Conservation (phyloP, 2,113 vertebrate genomes). For the Protobothrops flavoviridis region DNA sequence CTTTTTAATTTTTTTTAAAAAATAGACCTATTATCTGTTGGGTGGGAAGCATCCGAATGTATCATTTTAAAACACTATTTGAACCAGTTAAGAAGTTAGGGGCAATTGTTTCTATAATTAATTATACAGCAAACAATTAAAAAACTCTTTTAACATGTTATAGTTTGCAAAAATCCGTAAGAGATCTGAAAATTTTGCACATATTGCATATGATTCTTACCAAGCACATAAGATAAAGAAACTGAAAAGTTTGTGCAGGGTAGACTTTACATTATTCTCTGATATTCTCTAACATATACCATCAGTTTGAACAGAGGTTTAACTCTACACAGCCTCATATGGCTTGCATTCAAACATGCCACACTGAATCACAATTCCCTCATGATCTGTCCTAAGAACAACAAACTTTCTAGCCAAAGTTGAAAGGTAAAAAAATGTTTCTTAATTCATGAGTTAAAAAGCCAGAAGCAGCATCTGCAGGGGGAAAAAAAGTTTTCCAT, state of each 20-base stretch:
- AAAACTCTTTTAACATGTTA: neutral
- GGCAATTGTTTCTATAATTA: accelerated
- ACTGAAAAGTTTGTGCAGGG: constrained; percentile 52
- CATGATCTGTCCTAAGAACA: constrained; percentile 60
- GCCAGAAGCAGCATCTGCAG: constrained; percentile 32
- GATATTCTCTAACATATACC: constrained; percentile 50
- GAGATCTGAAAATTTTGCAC: constrained; percentile 8
- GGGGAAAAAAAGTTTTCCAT: constrained; percentile 1
- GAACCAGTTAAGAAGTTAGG: neutral
- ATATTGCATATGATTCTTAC: neutral
- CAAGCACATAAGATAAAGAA: constrained; percentile 22
- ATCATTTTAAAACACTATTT: accelerated
- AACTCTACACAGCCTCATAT: constrained; percentile 37
- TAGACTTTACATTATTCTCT: constrained; percentile 49
- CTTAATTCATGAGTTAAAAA: constrained; percentile 36
- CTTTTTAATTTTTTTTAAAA: accelerated
- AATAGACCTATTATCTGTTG: accelerated
- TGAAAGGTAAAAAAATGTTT: constrained; percentile 36
- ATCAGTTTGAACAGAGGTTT: constrained; percentile 51
- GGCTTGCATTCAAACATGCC: constrained; percentile 65
- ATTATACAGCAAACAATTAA: accelerated
- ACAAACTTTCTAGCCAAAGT: constrained; percentile 49
- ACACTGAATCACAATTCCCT: constrained; percentile 58
- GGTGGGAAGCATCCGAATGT: accelerated
- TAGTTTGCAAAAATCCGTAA: neutral